Evolutionary conservation across 1,140 invertebrate species (phyloP), one percentile per base, ranked within the genome.

Genomic region (Drosophila athabasca): DNA sequence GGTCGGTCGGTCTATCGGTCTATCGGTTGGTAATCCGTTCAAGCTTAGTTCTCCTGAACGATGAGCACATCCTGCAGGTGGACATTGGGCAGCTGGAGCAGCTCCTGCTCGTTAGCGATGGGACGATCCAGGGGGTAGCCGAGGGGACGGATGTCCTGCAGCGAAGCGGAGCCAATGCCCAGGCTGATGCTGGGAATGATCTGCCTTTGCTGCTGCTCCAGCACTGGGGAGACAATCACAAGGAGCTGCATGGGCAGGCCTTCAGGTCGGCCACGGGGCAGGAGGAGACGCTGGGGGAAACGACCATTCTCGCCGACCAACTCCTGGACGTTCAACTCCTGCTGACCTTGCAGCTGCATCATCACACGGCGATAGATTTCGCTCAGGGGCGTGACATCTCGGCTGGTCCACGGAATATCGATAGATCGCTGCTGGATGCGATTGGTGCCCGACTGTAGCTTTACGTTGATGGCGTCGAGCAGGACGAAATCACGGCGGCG

Each of bases 381-480:
- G 29, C 91, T 84, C 59, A 94, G 92, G 4, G 94, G 94, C 22
- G 94, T 93, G 52, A 93, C 94, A 78, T 96, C 95, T 6, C 92
- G 92, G 45, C 93, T 93, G 57, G 93, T 94, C 73, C 93, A 93
- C 57, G 92, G 92, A 66, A 95, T 94, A 29, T 96, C 93, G 1
- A 92, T 92, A 2, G 95, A 96, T 49, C 93, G 93, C 24, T 95
- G 94, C 35, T 92, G 91, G 48, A 96, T 94, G 45, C 93, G 92
- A 85, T 96, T 96, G 65, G 94, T 93, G 46, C 96, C 96, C 26
- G 93, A 80, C 13, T 91, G 90, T 45, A 96, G 88, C 59, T 94
- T 93, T 66, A 93, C 93, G 35, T 93, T 81, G 90, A 95, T 95
- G 81, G 94, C 94, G 69, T 96, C 95, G 24, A 96, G 85, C 76